A percentile compares a stretch with the other conserved stretches of the same genome.
Conservation (phyloP, 2,797 vertebrate genomes). For the Rhodeus uyekii region DNA sequence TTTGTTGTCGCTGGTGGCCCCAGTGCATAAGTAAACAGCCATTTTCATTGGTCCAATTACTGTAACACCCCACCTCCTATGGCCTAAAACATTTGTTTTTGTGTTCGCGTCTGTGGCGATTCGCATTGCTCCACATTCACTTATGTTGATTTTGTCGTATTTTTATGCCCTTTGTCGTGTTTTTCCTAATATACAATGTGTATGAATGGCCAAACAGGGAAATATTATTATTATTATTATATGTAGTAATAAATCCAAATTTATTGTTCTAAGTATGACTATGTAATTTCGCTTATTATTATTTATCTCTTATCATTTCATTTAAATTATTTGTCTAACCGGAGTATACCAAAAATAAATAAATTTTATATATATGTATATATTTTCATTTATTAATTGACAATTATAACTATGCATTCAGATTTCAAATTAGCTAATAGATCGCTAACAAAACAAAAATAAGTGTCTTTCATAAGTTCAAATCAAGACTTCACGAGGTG, state of each 20-base stretch:
- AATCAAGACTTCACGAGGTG: no score
- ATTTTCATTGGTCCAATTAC: slow-evolving; percentile 66
- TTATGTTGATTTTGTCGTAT: slow-evolving; percentile 58
- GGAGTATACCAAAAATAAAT: no score
- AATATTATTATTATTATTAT: no score
- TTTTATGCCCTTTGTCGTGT: not conserved
- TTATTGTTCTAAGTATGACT: not conserved
- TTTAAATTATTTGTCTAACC: no score
- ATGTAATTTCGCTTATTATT: no score
- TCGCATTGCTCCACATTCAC: slow-evolving; percentile 69
- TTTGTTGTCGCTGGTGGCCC: slow-evolving; percentile 71
- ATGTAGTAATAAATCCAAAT: not conserved
- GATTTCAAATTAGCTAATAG: no score
- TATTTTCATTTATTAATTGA: not conserved
- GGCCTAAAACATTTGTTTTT: slow-evolving; percentile 56
- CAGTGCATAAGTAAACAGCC: slow-evolving; percentile 71
- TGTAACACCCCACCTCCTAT: slow-evolving; percentile 64
- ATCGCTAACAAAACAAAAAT: no score
- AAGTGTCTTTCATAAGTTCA: no score
- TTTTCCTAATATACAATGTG: not conserved
- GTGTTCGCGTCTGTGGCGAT: slow-evolving; percentile 56
- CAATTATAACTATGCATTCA: not conserved
- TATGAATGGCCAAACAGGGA: not conserved
- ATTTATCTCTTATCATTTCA: no score
- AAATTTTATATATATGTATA: not conserved